Conservation (phyloP, 2,797 vertebrate species). For the Spea hammondii region DNA sequence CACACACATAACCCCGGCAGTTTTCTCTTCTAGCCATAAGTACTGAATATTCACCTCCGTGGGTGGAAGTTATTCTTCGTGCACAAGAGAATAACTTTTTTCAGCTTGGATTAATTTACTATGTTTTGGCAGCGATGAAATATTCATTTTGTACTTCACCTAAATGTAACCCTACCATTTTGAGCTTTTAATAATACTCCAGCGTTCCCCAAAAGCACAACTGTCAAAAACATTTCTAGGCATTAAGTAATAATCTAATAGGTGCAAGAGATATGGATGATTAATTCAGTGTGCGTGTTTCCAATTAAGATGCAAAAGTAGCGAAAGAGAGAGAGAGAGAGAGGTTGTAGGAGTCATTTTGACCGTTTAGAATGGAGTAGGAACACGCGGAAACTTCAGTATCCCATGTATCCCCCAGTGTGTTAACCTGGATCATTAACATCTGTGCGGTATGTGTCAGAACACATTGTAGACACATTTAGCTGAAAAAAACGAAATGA, state of each 20-base stretch:
- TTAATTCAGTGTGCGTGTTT: constrained; percentile 35
- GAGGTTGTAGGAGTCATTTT: not conserved
- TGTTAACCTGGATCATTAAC: constrained; percentile 32
- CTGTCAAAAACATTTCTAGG: constrained; percentile 37
- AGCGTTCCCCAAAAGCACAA: constrained; percentile 32
- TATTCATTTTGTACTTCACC: constrained; percentile 44
- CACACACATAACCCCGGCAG: constrained; percentile 4
- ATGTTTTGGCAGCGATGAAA: constrained; percentile 36
- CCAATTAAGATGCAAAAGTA: constrained; percentile 39
- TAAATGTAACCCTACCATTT: constrained; percentile 21
- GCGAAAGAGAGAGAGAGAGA: constrained; percentile 8
- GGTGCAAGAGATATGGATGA: constrained; percentile 20
- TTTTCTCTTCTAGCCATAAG: not conserved
- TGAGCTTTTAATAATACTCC: constrained; percentile 27
- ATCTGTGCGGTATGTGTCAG: constrained; percentile 9
- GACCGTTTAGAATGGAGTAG: constrained; percentile 12
- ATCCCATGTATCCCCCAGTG: constrained; percentile 13
- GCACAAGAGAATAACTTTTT: constrained; percentile 25
- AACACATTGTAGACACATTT: constrained; percentile 35
- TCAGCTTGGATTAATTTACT: constrained; percentile 48
- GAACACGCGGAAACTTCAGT: constrained; percentile 26
- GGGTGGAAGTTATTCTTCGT: constrained; percentile 19
- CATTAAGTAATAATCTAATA: constrained; percentile 46
- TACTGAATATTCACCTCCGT: constrained; percentile 25
- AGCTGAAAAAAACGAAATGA: constrained; percentile 1